These are phyloP conservation scores for Vireo griseus DNA, from an alignment of 2,797 vertebrate species.

Conservation along the genomic window DNA sequence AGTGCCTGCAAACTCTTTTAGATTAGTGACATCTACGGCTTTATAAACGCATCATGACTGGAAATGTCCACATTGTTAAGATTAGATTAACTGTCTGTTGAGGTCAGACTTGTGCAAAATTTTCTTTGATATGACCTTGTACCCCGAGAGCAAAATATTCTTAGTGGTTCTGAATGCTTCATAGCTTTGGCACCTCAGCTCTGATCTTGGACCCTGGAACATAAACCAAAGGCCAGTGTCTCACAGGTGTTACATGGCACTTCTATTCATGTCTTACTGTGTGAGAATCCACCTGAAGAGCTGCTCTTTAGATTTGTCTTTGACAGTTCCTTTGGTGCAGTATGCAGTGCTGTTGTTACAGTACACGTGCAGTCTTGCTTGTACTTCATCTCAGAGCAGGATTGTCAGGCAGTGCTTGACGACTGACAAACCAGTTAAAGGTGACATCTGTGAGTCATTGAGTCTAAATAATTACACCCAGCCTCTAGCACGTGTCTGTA, in stretches of 20 bases:
- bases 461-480: neutral
- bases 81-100: neutral
- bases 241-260: neutral
- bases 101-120: neutral
- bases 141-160: neutral
- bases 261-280: neutral
- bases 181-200: neutral
- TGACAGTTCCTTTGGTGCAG: neutral
- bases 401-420: neutral
- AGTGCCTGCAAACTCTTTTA: neutral
- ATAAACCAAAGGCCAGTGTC: neutral
- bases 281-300: neutral
- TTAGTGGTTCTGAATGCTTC: neutral
- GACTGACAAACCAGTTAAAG: conserved; percentile 30
- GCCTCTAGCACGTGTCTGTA: neutral
- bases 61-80: neutral
- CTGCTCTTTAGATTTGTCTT: neutral
- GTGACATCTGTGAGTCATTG: conserved; percentile 28
- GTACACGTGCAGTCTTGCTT: neutral
- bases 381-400: neutral
- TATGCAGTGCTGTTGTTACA: neutral
- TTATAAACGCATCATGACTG: neutral
- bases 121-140: neutral
- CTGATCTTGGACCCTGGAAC: neutral
- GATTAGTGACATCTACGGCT: neutral